Evolutionary conservation across 2,888 invertebrate genomes (phyloP), one percentile per base, ranked within the genome.

Genomic region (Phorcus lineatus): DNA sequence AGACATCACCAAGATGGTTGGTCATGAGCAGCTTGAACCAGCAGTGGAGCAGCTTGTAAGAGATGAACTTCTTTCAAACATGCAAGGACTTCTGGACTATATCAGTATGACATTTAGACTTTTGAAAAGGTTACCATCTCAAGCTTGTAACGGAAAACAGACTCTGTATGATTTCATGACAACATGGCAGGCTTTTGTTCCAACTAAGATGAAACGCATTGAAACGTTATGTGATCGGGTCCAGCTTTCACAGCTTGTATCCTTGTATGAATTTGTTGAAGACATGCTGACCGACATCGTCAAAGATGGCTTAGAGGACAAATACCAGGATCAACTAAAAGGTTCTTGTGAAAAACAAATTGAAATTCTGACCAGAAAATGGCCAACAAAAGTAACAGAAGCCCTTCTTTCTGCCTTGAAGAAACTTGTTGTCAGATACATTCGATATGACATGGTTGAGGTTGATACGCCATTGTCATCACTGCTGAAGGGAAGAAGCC

Each of bases 191-290:
- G 62, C 47, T 47, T 47, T 77, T 28, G 22, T 77, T n/a, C 55
- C 77, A 19, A 31, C 28, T 9, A 40, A 22, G 55, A 40, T 40
- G 31, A 6, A 17, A 1, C 22, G 19, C 40, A 57, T 77, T 22
- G 47, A 55, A n/a, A 40, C 47, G 2, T 66, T 77, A 13, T 66
- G 62, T 28, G 40, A 40, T 7, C 55, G 40, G 17, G 24, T 77
- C 7, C 47, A n/a, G 13, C 66, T 77, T 36, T 28, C 36, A 16
- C 62, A 62, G 17, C 28, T 40, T 16, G 16, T 77, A 28, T 54
- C 62, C 11, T 17, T 77, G 16, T 77, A 77, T 77, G 77, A 77
- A 22, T 77, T 40, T 77, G 77, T 66, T 11, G 77, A 77, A 52
- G 66, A 22, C 24, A n/a, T 77, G 22, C 22, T 77, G n/a, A 66